Evolutionary conservation across 23 tunicate species (phyloP), one percentile per base, ranked within the genome.

Genomic region (Phallusia fumigata): DNA sequence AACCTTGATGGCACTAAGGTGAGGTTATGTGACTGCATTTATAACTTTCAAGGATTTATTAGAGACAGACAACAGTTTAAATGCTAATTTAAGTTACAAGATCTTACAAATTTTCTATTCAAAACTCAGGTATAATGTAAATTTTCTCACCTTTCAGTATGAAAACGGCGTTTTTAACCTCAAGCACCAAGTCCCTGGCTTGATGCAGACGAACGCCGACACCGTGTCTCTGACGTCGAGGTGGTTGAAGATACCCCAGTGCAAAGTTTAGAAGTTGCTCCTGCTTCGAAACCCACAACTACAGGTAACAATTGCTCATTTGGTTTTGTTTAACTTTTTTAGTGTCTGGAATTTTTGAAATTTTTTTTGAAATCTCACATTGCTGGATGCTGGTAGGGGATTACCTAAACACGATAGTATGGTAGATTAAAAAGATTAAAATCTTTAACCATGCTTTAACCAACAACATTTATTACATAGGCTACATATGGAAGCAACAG

Each of bases 191-290:
- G 77, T 74, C 2, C 36, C 45, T 11, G 36, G 36, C 19, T 33
- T 32, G 34, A 19, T 74, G 34, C 45, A 28, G 76, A 30, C 47
- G 8, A 53, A 78, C 22, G 75, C 92, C 11, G 95, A 90, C 52
- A 77, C 89, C 49, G 64, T 81, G 22, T 90, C 95, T 47, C 34
- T 90, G 8, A 44, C 80, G 24, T 90, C 95, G 95, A 90, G 77
- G 33, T 90, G 28, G 28, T 58, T 16, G 28, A 58, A 58, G 69
- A 58, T 21, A 58, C 69, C 13, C 69, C 69, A 58, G 28, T 24
- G 28, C 69, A 22, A 24, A 58, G 28, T 24, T 58, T 16, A 1
- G 69, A 40, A 40, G 47, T 40, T 40, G 47, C 10, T 40, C 47
- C 47, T 40, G 47, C 26, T 24, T 6, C 26, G 28, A 58, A 58